A percentile compares a stretch with the other conserved stretches of the same genome.
Conservation (phyloP, 2,888 invertebrate species). For the Lochmaea crataegi region DNA sequence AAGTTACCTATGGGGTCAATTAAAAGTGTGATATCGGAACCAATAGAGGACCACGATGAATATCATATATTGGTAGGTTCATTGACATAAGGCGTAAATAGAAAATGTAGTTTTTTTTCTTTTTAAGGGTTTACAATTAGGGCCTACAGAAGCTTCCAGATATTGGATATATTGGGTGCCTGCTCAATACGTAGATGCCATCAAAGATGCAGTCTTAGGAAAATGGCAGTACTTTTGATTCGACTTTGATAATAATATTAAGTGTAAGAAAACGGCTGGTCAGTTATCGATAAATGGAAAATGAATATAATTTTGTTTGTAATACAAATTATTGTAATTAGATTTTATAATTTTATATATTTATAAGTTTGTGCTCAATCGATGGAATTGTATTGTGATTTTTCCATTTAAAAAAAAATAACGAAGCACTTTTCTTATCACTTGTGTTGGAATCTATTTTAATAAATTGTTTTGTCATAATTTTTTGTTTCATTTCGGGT, state of each 20-base stretch:
- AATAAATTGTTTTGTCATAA: conserved; percentile 30
- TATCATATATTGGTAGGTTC: conserved; percentile 86
- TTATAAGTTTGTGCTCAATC: conserved; percentile 32
- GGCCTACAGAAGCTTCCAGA: conserved; percentile 90
- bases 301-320: conserved; percentile 17
- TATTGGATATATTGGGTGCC: conserved; percentile 97
- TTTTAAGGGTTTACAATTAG: conserved; percentile 79
- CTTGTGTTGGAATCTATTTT: conserved; percentile 25
- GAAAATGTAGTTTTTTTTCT: conserved; percentile 18
- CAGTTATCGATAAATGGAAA: conserved; percentile 6
- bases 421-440: background rate
- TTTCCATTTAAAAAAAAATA: background rate
- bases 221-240: conserved; percentile 84
- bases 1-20: conserved; percentile 92
- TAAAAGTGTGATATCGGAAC: conserved; percentile 82
- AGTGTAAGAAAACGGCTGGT: conserved; percentile 15
- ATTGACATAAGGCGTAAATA: background rate
- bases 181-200: conserved; percentile 88
- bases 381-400: conserved; percentile 19
- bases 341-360: conserved; percentile 46
- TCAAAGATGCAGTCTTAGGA: conserved; percentile 90
- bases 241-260: conserved; percentile 4
- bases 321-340: conserved; percentile 32
- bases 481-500: background rate
- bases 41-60: conserved; percentile 89